Conservation (phyloP, 2,113 vertebrate genomes). For the Dendropsophus ebraccatus region DNA sequence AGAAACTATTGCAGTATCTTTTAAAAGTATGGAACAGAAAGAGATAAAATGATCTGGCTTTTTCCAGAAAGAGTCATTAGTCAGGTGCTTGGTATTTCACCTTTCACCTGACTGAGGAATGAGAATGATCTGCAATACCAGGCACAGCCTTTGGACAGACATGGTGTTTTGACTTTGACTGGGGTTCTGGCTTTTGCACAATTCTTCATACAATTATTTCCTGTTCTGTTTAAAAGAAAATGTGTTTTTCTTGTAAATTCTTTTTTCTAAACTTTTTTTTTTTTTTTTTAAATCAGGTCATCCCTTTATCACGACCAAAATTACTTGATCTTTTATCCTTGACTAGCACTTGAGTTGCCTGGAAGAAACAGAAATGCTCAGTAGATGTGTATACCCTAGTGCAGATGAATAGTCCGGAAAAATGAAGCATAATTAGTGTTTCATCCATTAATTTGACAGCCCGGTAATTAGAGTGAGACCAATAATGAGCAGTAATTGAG, state of each 20-base stretch:
- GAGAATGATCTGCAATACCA: too few species aligned
- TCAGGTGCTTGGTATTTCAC: too few species aligned
- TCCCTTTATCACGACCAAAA: neutral
- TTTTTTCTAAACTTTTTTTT: neutral
- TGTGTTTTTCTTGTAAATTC: neutral
- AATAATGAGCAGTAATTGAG: slow-evolving; percentile 37
- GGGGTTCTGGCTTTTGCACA: too few species aligned
- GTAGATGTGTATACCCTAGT: slow-evolving; percentile 8
- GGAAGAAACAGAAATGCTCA: neutral
- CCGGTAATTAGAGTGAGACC: slow-evolving; percentile 30
- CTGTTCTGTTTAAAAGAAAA: neutral
- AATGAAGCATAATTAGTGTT: slow-evolving; percentile 35
- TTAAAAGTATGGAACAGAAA: too few species aligned
- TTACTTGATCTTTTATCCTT: slow-evolving; percentile 15
- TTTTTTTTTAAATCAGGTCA: too few species aligned
- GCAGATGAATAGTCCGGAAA: neutral
- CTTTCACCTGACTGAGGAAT: too few species aligned
- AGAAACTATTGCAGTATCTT: too few species aligned
- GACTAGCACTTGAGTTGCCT: slow-evolving; percentile 7
- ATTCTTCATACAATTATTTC: neutral
- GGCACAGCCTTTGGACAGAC: too few species aligned
- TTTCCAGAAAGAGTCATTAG: too few species aligned
- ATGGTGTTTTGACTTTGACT: too few species aligned
- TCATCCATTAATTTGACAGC: slow-evolving; percentile 40
- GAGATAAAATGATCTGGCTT: too few species aligned